Evolutionary conservation across 2,797 vertebrate genomes (phyloP), one percentile per base, ranked within the genome.

Genomic region (Pithecia hirsuta): DNA sequence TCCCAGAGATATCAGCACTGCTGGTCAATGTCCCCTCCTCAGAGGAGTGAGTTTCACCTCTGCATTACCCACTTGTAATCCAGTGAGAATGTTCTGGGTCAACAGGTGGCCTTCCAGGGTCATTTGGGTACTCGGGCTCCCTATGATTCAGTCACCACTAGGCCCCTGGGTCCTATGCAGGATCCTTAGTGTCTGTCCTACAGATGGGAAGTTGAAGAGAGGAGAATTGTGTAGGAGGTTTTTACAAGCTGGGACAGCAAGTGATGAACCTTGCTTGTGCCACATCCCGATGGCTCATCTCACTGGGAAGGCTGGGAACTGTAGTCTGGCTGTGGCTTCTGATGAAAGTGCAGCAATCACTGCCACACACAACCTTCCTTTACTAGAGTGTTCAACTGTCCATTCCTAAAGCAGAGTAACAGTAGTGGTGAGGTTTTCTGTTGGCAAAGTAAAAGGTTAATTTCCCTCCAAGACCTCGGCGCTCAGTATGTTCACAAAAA

Each of bases 81-180:
- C 67, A 33, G 19, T 26, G 24, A 64, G 44, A 46, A 48, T 10
- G 20, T 6, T 67, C 46, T 5, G 2, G 26, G 79, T 14, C 2
- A 7, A 19, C 20, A 36, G 30, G 22, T 22, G 64, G 22, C 30
- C 26, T 75, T 74, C 46, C 3, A 10, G 17, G 2, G 41, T 48
- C 4, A 0, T 22, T 12, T 19, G 74, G 5, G 7, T 52, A 46
- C 19, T 5, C 0, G 7, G 24, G 36, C 7, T 75, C 79, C 46
- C 57, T 46, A 19, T 67, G 44, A 93, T 19, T 67, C 41, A 5
- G 74, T 22, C 82, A 79, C 19, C 7, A 28, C 1, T 3, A 20
- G 24, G 3, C 2, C 26, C 55, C 89, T 15, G 0, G 36, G 36
- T 39, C 57, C 36, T 75, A 2, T 1, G 2, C 6, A 2, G 7